phyloP scores from a whole-genome alignment of 2,888 invertebrate species.

The Drosophila fungiperda region DNA sequence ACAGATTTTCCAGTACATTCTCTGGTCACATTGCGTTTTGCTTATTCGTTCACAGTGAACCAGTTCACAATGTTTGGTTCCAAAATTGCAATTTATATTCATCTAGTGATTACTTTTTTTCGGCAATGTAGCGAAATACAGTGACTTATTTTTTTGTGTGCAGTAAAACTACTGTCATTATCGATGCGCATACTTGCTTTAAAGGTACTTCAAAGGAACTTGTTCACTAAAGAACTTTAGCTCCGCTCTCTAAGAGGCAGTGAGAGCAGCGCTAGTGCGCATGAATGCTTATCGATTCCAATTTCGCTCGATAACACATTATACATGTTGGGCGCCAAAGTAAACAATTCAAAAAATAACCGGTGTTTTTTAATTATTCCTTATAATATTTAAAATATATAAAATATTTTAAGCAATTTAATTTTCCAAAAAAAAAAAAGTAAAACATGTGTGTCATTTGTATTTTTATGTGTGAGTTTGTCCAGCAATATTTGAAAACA shows the following conservation, averaged over 20 bases:
- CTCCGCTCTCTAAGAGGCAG: not conserved
- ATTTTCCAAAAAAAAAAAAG: not conserved
- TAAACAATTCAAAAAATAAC: constrained; percentile 12
- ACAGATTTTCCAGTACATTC: not conserved
- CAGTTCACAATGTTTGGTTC: constrained; percentile 10
- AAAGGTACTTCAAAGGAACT: not conserved
- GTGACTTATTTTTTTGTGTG: not conserved
- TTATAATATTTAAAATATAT: not conserved
- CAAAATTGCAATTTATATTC: not conserved
- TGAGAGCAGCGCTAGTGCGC: constrained; percentile 31
- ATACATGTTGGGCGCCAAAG: constrained; percentile 21
- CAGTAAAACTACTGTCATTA: not conserved
- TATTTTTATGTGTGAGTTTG: not conserved
- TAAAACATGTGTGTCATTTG: not conserved
- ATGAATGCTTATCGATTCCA: constrained; percentile 45
- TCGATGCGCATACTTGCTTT: not conserved
- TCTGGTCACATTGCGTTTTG: constrained; percentile 38
- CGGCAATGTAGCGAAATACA: not conserved
- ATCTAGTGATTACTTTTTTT: not conserved
- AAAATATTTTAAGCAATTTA: not conserved
- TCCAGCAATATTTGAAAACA: not conserved
- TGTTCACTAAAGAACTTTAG: constrained; percentile 4
- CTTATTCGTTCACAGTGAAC: constrained; percentile 16
- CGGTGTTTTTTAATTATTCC: not conserved
- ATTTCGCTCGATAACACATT: constrained; percentile 31